phyloP scores from a whole-genome alignment of 2,888 invertebrate genomes.

The Apamea anceps region DNA sequence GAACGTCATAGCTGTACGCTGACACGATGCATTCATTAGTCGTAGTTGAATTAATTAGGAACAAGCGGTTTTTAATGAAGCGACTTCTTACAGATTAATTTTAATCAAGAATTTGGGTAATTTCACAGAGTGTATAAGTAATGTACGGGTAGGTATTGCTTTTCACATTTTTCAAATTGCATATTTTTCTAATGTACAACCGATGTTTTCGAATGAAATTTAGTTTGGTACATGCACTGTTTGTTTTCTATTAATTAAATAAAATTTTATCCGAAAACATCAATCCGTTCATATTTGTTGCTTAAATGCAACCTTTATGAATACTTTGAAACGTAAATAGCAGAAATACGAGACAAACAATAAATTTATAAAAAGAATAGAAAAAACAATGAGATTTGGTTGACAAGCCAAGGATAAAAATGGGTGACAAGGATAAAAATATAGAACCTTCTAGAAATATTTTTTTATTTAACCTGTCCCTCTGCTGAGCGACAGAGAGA shows the following conservation, averaged over 20 bases:
- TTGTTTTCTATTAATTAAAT: too few relatives aligned
- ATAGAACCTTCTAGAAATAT: too few relatives aligned
- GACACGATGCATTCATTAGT: slow-evolving; percentile 8
- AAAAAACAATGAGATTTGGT: neutral
- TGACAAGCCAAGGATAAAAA: neutral
- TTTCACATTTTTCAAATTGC: neutral
- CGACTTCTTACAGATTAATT: neutral
- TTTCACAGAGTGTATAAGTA: neutral
- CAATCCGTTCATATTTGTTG: too few relatives aligned
- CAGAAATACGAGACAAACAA: too few relatives aligned
- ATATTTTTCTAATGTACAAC: too few relatives aligned
- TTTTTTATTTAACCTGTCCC: neutral
- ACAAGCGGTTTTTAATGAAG: slow-evolving; percentile 27
- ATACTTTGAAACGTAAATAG: too few relatives aligned
- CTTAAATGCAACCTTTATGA: neutral
- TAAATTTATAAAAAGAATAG: neutral
- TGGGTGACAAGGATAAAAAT: too few relatives aligned
- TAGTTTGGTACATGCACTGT: too few relatives aligned
- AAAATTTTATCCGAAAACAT: too few relatives aligned
- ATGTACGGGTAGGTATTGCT: neutral
- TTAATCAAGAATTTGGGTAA: neutral
- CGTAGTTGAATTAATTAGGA: slow-evolving; percentile 28
- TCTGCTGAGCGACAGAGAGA: neutral
- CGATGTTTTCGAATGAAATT: too few relatives aligned
- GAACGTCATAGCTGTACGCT: slow-evolving; percentile 13